Evolutionary conservation across 2,797 vertebrate genomes (phyloP), one percentile per base, ranked within the genome.

Genomic region (Silurus aristotelis): DNA sequence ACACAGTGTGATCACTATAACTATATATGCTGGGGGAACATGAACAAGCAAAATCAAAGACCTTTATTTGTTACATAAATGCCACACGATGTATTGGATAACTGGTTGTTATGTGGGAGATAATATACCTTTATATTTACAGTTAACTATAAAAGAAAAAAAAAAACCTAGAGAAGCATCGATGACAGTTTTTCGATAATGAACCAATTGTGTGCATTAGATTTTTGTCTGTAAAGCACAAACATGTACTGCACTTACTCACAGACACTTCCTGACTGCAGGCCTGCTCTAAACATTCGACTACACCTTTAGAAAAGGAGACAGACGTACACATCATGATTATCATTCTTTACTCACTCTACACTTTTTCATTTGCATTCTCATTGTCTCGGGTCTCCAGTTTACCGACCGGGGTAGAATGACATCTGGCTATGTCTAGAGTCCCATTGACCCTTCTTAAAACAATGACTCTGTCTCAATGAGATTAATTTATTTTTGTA

Each of bases 401-500:
- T 86, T 72, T 85, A 80, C 72, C 67, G 66, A 87, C 67, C 82
- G n/a, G 70, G 82, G 82, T 83, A 75, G 78, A 75, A 82, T 87
- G 86, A 88, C 86, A 89, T 92, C 92, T 93, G 93, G 93, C 17
- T 84, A 85, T 86, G 87, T 85, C 86, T 87, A 72, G 85, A 89
- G 85, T 88, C 83, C 87, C 87, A 88, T 72, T 92, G 92, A 93
- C 91, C 89, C 92, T 92, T 90, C 92, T 90, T 92, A 87, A 90
- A 93, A 91, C 90, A 81, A 92, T 89, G 91, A 93, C 92, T 91
- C 85, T 89, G 87, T 89, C 88, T 91, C 87, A 88, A 89, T 89
- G 87, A 92, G 89, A 92, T 94, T 91, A 92, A 95, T 92, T 91
- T 95, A 94, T 95, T 94, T 95, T 94, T 95, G 89, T 95, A 94